Conservation (phyloP, 2,888 invertebrate genomes). For the Nephrotoma appendiculata region DNA sequence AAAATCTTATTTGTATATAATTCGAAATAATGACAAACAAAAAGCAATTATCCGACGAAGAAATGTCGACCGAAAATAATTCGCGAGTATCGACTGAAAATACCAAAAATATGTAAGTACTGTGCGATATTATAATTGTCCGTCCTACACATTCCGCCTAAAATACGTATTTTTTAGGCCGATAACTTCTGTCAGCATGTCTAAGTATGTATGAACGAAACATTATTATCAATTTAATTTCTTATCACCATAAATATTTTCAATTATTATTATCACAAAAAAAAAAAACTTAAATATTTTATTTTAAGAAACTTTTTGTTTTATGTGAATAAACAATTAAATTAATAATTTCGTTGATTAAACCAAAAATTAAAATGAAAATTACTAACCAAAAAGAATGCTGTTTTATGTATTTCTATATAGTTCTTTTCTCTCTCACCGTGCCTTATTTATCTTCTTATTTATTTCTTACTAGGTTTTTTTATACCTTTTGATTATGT, state of each 20-base stretch:
- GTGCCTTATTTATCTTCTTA: not conserved
- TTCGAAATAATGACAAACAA: not conserved
- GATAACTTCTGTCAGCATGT: not conserved
- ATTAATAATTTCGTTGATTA: not conserved
- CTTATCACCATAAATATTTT: not conserved
- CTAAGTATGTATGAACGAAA: not conserved
- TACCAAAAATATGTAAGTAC: too few relatives aligned
- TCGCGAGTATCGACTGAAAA: not conserved
- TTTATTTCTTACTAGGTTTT: not conserved
- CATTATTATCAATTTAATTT: not conserved
- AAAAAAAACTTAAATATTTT: not conserved
- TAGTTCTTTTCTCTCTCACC: not conserved
- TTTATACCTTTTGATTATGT: not conserved
- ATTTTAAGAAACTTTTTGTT: not conserved
- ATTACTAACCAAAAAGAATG: not conserved
- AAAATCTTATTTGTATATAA: too few relatives aligned
- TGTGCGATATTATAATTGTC: not conserved
- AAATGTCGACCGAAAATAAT: not conserved
- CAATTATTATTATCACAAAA: not conserved
- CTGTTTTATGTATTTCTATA: not conserved
- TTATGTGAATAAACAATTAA: not conserved
- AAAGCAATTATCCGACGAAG: not conserved
- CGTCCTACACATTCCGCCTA: not conserved
- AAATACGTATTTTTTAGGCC: not conserved
- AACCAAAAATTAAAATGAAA: not conserved